Evolutionary conservation across 2,888 invertebrate genomes (phyloP), one percentile per base, ranked within the genome.

Genomic region (Calameuta idolon): DNA sequence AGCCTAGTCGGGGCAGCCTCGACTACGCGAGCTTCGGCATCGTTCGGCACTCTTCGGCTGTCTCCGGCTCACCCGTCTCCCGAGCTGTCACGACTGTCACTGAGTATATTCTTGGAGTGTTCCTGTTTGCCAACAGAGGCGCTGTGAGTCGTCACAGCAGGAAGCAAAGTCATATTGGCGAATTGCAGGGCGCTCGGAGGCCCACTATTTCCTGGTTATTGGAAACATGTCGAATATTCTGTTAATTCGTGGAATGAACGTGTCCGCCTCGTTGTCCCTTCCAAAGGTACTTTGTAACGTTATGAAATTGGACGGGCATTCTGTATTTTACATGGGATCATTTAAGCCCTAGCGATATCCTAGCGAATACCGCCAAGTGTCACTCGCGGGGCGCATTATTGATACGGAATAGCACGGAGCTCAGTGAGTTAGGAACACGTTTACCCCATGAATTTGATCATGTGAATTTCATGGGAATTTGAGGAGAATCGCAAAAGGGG

Each of bases 161-260:
- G 9, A 55, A 23, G 23, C 23, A 23, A 2, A 40, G 23, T 23
- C 23, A 23, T 9, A 23, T 55, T 55, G 23, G 23, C 55, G 55
- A 55, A 55, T 55, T 23, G 23, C 23, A 55, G 23, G 23, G 55
- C 55, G 55, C 9, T 55, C 23, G 9, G 55, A 23, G 23, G 15
- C 12, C 11, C 23, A 55, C 1, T 55, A 76, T 69, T 79, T 76
- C 75, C 77, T 78, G 78, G 78, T 80, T 81, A 81, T 80, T 77
- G 81, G 81, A 79, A 81, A 81, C 79, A 78, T 79, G 81, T 81
- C 81, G 68, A 69, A 37, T 69, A 76, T 80, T 77, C 73, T 77
- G 79, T 79, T 81, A 81, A 81, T 81, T 81, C 79, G 74, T 74
- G 79, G 76, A 80, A 79, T 78, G 78, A 81, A 81, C 79, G 77